Conservation (phyloP, 2,113 vertebrate species). For the Sula dactylatra region DNA sequence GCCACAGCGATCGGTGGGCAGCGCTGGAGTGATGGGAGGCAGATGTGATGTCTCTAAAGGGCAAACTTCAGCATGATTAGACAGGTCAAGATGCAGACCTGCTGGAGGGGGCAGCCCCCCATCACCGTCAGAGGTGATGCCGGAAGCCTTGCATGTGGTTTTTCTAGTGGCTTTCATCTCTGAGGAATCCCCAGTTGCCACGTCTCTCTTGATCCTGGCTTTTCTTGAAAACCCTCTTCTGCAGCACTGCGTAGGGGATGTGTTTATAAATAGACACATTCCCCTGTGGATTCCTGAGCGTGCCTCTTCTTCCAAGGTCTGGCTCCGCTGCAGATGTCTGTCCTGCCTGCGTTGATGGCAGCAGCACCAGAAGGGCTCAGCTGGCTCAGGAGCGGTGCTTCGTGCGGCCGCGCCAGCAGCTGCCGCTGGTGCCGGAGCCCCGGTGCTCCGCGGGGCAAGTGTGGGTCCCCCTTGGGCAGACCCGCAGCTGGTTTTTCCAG, state of each 20-base stretch:
- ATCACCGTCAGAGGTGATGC: fast-evolving
- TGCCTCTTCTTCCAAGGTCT: background rate
- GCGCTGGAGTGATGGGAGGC: background rate
- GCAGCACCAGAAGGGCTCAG: background rate
- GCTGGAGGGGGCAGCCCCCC: background rate
- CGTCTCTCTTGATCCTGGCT: background rate
- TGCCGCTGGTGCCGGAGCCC: background rate
- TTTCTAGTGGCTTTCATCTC: background rate
- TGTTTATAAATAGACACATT: background rate
- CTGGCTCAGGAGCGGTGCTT: fast-evolving
- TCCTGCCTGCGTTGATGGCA: background rate
- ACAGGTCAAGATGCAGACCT: background rate
- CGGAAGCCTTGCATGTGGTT: fast-evolving
- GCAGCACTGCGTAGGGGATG: background rate
- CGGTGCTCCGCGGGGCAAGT: fast-evolving
- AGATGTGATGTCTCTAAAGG: background rate
- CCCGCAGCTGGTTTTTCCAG: fast-evolving
- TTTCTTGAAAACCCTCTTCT: background rate
- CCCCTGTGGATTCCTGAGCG: background rate
- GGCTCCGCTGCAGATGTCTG: background rate
- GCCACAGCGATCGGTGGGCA: background rate
- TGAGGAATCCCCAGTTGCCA: background rate
- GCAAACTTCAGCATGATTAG: fast-evolving
- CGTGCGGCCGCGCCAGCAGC: background rate
- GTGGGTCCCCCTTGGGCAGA: fast-evolving